Conservation (phyloP, 2,888 invertebrate genomes). For the Drosophila demipolita region DNA sequence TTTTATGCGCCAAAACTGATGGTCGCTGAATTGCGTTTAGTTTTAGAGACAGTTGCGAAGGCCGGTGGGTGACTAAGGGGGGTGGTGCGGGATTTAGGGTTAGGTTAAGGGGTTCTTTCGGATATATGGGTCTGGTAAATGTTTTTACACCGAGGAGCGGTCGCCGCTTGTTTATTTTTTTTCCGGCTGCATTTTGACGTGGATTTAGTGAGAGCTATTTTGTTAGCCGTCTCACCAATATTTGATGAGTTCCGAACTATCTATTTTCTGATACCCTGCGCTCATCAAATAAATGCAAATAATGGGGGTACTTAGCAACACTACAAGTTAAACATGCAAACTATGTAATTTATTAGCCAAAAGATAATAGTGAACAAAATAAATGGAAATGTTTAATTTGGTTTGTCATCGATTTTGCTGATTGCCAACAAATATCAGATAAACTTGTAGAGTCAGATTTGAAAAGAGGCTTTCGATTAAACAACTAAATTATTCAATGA, state of each 20-base stretch:
- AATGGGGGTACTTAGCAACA: background rate
- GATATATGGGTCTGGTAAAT: conserved; percentile 41
- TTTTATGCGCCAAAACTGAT: conserved; percentile 57
- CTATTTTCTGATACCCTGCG: conserved; percentile 21
- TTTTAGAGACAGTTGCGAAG: conserved; percentile 2
- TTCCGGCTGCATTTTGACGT: conserved; percentile 57
- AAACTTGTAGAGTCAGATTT: background rate
- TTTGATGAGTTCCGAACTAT: conserved; percentile 55
- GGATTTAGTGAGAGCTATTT: conserved; percentile 75
- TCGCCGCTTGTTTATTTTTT: conserved; percentile 52
- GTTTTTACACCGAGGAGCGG: conserved; percentile 26
- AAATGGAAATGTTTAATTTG: background rate
- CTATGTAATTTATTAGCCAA: background rate
- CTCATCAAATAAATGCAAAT: background rate
- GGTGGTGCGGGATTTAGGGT: background rate
- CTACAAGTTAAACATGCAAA: background rate
- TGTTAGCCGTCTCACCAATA: conserved; percentile 71
- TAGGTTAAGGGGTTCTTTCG: background rate
- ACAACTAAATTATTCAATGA: background rate
- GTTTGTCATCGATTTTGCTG: background rate
- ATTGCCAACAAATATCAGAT: background rate
- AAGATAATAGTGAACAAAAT: background rate
- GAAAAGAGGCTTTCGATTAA: background rate
- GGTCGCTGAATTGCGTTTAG: conserved; percentile 36
- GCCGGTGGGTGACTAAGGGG: background rate